Conservation (phyloP, 2,888 invertebrate species). For the Chaetogeoica ovagalla region DNA sequence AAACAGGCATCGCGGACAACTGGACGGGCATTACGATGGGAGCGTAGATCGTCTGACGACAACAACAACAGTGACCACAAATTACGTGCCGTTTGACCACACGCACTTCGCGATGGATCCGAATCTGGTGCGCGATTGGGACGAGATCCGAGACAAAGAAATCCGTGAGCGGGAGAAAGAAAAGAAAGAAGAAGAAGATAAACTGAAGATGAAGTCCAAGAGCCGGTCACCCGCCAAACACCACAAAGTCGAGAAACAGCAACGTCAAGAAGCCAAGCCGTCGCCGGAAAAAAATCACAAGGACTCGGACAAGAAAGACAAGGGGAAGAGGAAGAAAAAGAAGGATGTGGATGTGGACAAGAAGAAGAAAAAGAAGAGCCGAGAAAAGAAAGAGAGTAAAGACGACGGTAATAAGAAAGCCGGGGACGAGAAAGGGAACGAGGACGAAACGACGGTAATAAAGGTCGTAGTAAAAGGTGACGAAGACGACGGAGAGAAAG, state of each 20-base stretch:
- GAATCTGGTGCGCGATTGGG: conserved; percentile 55
- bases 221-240: conserved; percentile 35
- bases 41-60: conserved; percentile 16
- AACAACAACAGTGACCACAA: too few species aligned
- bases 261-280: conserved; percentile 41
- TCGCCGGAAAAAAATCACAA: conserved; percentile 55
- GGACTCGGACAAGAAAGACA: conserved; percentile 55
- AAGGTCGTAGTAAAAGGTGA: conserved; percentile 52
- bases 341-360: conserved; percentile 58
- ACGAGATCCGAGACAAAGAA: conserved; percentile 56
- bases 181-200: conserved; percentile 55
- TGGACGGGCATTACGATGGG: conserved; percentile 28
- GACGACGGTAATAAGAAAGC: conserved; percentile 55
- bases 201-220: conserved; percentile 36
- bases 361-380: conserved; percentile 57
- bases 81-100: conserved; percentile 29
- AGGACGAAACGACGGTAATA: conserved; percentile 54
- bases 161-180: conserved; percentile 57
- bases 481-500: conserved; percentile 19
- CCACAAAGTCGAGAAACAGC: conserved; percentile 47
- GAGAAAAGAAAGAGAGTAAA: conserved; percentile 57
- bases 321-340: conserved; percentile 56
- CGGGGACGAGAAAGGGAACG: conserved; percentile 57
- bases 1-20: conserved; percentile 30
- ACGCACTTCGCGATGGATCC: conserved; percentile 47